Conservation (phyloP, 2,888 invertebrate genomes). For the Eurytoma californica region DNA sequence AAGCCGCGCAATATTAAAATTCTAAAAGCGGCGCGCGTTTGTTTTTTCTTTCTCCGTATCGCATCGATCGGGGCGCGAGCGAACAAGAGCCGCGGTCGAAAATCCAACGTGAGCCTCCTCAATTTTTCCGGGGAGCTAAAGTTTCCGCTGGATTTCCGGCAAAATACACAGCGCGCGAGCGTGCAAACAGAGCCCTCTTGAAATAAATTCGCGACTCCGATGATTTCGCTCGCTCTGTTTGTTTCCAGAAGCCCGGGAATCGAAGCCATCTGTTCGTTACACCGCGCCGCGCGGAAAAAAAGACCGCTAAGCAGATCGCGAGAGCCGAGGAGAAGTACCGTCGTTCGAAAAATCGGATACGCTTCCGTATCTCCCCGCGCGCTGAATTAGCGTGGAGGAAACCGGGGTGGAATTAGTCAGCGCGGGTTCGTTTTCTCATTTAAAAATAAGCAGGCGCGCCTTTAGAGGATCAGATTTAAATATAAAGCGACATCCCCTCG, state of each 20-base stretch:
- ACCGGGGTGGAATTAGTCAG: too few species aligned
- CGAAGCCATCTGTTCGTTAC: constrained; percentile 27
- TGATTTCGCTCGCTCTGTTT: constrained; percentile 30
- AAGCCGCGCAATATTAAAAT: neutral
- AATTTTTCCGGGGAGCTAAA: neutral
- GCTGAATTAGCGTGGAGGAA: too few species aligned
- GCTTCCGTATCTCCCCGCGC: too few species aligned
- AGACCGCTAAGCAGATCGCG: neutral
- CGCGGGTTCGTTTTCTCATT: too few species aligned
- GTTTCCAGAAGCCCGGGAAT: constrained; percentile 33
- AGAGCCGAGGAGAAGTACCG: neutral
- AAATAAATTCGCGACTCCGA: constrained; percentile 41
- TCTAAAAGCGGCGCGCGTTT: too few species aligned
- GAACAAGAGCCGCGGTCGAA: neutral
- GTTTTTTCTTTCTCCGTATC: too few species aligned
- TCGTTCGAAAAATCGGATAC: too few species aligned
- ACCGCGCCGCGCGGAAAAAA: neutral
- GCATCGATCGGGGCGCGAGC: neutral
- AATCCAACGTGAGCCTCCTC: neutral
- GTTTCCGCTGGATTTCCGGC: constrained; percentile 6
- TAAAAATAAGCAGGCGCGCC: too few species aligned
- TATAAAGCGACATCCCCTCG: too few species aligned
- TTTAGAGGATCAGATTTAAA: too few species aligned
- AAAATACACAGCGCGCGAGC: constrained; percentile 7
- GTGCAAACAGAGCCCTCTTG: constrained; percentile 37